These are phyloP conservation scores for Spisula subtruncata DNA, from an alignment of 2,888 invertebrate species.

Conservation along the genomic window DNA sequence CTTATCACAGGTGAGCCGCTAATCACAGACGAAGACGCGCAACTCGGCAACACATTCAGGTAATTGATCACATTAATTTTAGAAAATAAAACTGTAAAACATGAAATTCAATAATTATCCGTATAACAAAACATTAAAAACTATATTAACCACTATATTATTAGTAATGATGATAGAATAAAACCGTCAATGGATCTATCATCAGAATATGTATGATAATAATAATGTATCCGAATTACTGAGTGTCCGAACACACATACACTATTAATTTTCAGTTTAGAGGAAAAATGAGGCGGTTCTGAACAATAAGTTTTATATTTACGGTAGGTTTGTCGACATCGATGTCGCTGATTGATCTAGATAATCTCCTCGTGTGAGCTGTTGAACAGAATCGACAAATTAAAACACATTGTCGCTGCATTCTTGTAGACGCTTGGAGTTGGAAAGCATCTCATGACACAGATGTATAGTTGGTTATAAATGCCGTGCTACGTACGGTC, in stretches of 20 bases:
- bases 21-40: too few species aligned
- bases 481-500: background rate
- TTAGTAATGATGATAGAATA: too few species aligned
- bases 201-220: too few species aligned
- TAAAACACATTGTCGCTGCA: background rate
- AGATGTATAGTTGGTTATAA: background rate
- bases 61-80: too few species aligned
- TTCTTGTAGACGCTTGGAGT: background rate
- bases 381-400: background rate
- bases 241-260: background rate
- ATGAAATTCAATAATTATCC: too few species aligned
- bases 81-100: too few species aligned
- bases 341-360: background rate
- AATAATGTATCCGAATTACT: background rate
- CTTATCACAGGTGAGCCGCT: too few species aligned
- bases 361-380: background rate
- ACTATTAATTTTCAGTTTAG: background rate
- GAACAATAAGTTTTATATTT: background rate
- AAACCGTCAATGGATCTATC: too few species aligned
- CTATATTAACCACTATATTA: too few species aligned
- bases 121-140: too few species aligned
- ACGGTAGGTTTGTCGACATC: background rate
- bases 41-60: too few species aligned
- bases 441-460: background rate
- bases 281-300: background rate